Evolutionary conservation across 2,113 vertebrate genomes (phyloP).

Genomic region (Pomatostomus ruficeps): DNA sequence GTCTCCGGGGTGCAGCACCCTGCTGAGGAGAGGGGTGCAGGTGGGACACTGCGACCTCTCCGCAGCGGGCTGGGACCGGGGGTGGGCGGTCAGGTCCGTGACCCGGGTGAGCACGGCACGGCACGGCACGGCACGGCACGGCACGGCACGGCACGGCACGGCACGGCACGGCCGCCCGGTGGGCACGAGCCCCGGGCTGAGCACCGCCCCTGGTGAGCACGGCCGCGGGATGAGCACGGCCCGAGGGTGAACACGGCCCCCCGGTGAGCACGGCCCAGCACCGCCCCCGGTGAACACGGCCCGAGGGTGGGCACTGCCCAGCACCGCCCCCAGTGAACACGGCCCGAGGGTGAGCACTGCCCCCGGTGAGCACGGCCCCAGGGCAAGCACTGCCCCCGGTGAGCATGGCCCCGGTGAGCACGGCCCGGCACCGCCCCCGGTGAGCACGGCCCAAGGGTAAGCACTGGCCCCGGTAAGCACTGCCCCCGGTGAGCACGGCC

Average conservation of each 20-base stretch:
- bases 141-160: too few relatives aligned
- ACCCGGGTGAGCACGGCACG: not conserved
- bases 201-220: not conserved
- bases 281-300: not conserved
- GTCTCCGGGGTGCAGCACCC: not conserved
- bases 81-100: accelerated
- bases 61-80: not conserved
- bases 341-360: not conserved
- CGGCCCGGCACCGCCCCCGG: not conserved
- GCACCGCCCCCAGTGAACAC: not conserved
- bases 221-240: not conserved
- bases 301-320: too few relatives aligned
- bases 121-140: not conserved
- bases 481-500: not conserved
- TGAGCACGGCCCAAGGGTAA: not conserved
- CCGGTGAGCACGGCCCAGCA: not conserved
- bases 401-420: too few relatives aligned
- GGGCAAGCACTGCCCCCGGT: not conserved
- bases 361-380: not conserved
- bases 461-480: too few relatives aligned
- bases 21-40: accelerated
- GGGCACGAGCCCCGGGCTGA: not conserved
- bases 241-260: not conserved
- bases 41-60: not conserved
- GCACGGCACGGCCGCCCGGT: not conserved